Base-by-base conservation (phyloP, 2,113 vertebrate species). In the Gasterosteus nipponicus region DNA sequence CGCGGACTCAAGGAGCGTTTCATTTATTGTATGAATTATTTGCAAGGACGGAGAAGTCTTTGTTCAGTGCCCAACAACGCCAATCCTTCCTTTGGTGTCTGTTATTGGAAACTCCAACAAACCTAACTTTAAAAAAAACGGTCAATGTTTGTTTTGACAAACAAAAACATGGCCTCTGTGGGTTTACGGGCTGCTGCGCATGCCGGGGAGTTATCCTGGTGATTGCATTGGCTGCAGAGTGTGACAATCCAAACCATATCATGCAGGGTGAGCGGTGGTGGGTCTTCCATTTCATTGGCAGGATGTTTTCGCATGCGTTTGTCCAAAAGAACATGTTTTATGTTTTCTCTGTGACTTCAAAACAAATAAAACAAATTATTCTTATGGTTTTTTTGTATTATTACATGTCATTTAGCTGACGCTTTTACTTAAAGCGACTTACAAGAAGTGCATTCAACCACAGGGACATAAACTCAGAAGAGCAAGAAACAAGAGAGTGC, bases 191-290 rank as follows among this genome's bases (percentile, higher is more conserved):
- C 47, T 29, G 26, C 31, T 39, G 69, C 51, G 38, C 66, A 78
- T 75, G 80, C 73, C 69, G 54, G 62, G 47, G 63, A 69, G 70
- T 79, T 53, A 57, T 44, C 47, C 51, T 56, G 35, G 42, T 80
- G 67, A 84, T 80, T 78, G 69, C 68, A 61, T 39, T 87, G 86
- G 83, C 83, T 89, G 65, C 64, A 67, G 84, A 89, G 85, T 86
- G 81, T 86, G 87, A 88, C 83, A 89, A 83, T 78, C 57, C 78
- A 89, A 87, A 82, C 82, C 78, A 42, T 66, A 62, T 29, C 74
- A 83, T 39, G 57, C 70, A 53, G 75, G 35, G 66, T 58, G 79
- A 71, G 54, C 76, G 67, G 41, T 62, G 8, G 22, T 26, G 22
- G 22, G 22, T 26, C 22, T 26, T n/a, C n/a, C n/a, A n/a, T n/a